Conservation (phyloP, 2,888 invertebrate species). For the Punctoribates punctum region DNA sequence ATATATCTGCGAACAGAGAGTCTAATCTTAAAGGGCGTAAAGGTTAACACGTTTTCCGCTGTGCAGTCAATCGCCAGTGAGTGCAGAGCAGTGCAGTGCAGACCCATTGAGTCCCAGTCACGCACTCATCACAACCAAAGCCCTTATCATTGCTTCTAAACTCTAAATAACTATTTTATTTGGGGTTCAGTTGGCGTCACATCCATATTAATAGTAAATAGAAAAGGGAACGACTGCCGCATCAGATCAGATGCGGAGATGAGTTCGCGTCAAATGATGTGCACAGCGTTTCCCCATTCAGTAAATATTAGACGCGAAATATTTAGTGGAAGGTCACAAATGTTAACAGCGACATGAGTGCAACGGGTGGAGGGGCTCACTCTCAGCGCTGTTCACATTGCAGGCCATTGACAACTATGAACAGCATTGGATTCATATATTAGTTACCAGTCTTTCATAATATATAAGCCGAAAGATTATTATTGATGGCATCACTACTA, state of each 20-base stretch:
- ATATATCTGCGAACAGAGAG: conserved; percentile 10
- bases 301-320: conserved; percentile 22
- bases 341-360: conserved; percentile 30
- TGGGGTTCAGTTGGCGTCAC: conserved; percentile 15
- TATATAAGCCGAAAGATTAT: conserved; percentile 21
- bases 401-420: conserved; percentile 36
- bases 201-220: conserved; percentile 18
- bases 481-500: conserved; percentile 27
- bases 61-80: conserved; percentile 30
- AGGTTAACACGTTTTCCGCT: conserved; percentile 35
- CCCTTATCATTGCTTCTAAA: conserved; percentile 20
- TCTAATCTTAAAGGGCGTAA: conserved; percentile 36
- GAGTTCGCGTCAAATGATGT: conserved; percentile 1
- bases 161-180: conserved; percentile 30
- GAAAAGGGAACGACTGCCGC: conserved; percentile 17
- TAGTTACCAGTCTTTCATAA: conserved; percentile 20
- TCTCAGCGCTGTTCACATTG: neutral
- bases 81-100: neutral
- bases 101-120: neutral
- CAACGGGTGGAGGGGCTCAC: conserved; percentile 20
- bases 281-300: conserved; percentile 5
- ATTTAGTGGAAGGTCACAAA: conserved; percentile 31
- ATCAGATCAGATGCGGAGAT: conserved; percentile 10
- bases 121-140: neutral
- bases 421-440: conserved; percentile 26